phyloP scores from a whole-genome alignment of 2,113 vertebrate species.

The Cathartes aura region DNA sequence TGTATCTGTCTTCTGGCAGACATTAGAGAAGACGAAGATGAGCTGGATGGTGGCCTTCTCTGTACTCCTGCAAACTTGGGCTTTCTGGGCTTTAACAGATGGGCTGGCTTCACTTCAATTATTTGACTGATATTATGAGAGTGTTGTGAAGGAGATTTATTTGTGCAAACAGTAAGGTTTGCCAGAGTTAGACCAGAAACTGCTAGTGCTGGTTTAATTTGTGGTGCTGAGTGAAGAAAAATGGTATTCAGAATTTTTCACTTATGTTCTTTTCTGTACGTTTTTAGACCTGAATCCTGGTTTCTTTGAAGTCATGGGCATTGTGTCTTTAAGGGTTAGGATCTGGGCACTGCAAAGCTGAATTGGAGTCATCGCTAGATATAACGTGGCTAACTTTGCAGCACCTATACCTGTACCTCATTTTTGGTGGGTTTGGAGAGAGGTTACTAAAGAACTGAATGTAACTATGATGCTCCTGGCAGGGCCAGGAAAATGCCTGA shows the following conservation, averaged over 20 bases:
- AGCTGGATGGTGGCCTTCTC: neutral
- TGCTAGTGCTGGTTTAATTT: neutral
- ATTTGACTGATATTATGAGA: accelerated
- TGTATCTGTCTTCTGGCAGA: neutral
- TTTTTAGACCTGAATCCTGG: neutral
- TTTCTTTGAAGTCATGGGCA: neutral
- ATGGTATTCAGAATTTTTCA: neutral
- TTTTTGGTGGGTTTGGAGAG: neutral
- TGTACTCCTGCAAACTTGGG: neutral
- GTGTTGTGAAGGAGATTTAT: neutral
- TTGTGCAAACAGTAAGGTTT: neutral
- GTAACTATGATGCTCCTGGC: neutral
- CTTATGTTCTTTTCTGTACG: neutral
- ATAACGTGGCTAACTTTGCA: neutral
- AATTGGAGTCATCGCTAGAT: accelerated
- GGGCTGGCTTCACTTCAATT: neutral
- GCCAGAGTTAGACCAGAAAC: neutral
- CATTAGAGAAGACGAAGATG: neutral
- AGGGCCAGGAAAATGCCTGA: neutral
- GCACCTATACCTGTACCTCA: accelerated
- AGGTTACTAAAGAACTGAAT: neutral
- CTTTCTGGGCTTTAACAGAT: neutral
- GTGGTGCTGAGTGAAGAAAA: neutral
- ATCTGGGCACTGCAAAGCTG: neutral
- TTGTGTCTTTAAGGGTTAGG: neutral